Base-by-base conservation (phyloP, 2,797 vertebrate genomes). In the Scleropages formosus region DNA sequence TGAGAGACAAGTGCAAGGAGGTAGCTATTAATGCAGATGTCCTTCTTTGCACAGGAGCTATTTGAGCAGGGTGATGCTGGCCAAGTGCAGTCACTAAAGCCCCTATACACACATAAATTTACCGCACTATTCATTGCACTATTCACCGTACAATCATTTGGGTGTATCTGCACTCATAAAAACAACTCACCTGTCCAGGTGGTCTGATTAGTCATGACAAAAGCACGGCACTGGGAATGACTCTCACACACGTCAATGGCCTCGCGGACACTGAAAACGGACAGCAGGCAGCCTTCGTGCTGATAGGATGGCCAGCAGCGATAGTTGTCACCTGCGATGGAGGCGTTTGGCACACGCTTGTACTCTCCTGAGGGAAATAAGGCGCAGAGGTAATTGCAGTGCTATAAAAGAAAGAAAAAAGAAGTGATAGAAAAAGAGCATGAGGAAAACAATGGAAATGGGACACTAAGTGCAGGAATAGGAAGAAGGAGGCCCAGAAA, bases 281-380 rank as follows among this genome's bases (percentile, higher is more conserved):
- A 95, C 47, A 96, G 92, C 53, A 95, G 92, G 76, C 95, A 96
- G 77, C 91, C 86, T 1, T 93, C 91, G 0, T 96, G 94, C 73
- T 94, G 93, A 84, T 95, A 94, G 60, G 95, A 95, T 0, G 94
- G 95, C 95, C 95, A 96, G 83, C 95, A 96, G 72, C 89, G 91
- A 84, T 95, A 95, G 83, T 95, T 91, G 49, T 94, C 93, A 56
- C 87, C 88, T 8, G 86, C 80, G 76, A 96, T 87, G 66, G 88
- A 84, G 73, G 89, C 85, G 67, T 87, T 87, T 31, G 85, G 81
- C 68, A 95, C 80, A 16, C 84, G 84, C 72, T 81, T 90, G 84
- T 95, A 96, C 74, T 93, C 95, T 96, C 85, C 44, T 80, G 76
- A 18, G 51, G 20, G 78, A 27, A 58, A 82, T 68, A 81, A 51